These are phyloP conservation scores for Sardinella longiceps DNA, from an alignment of 2,797 vertebrate genomes.

Conservation along the genomic window DNA sequence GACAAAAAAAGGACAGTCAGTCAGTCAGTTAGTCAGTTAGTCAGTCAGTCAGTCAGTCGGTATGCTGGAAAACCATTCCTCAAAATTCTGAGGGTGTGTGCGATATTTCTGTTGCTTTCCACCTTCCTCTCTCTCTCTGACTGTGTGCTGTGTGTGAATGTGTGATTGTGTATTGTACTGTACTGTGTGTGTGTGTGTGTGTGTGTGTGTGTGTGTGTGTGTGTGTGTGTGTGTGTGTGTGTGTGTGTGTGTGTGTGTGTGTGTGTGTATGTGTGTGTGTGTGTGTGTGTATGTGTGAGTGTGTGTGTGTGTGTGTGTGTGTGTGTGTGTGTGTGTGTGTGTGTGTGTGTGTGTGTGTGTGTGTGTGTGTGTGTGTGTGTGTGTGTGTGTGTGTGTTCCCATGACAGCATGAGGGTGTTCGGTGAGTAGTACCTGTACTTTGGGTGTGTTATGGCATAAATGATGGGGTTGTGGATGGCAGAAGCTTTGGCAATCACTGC, in stretches of 20 bases:
- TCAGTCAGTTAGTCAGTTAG: too few species aligned
- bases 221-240: neutral
- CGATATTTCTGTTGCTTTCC: too few species aligned
- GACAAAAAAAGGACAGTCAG: neutral
- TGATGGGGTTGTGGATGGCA: slow-evolving; percentile 95
- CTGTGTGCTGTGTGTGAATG: slow-evolving; percentile 5
- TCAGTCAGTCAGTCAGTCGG: too few species aligned
- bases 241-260: slow-evolving; percentile 3
- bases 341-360: slow-evolving; percentile 9
- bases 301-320: slow-evolving; percentile 3
- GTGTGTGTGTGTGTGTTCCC: neutral
- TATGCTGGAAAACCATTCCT: too few species aligned
- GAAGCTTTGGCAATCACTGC: slow-evolving; percentile 96
- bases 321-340: neutral
- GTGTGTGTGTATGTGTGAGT: neutral
- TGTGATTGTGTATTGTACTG: too few species aligned
- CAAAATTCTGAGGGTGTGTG: neutral
- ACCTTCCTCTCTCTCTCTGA: too few species aligned
- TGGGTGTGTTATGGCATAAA: slow-evolving; percentile 94
- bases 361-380: neutral
- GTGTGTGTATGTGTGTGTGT: neutral
- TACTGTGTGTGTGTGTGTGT: slow-evolving; percentile 9
- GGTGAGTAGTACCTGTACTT: slow-evolving; percentile 85
- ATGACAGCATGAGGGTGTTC: neutral
- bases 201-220: neutral